Conservation (phyloP, 2,113 vertebrate species). For the Urocitellus parryii region DNA sequence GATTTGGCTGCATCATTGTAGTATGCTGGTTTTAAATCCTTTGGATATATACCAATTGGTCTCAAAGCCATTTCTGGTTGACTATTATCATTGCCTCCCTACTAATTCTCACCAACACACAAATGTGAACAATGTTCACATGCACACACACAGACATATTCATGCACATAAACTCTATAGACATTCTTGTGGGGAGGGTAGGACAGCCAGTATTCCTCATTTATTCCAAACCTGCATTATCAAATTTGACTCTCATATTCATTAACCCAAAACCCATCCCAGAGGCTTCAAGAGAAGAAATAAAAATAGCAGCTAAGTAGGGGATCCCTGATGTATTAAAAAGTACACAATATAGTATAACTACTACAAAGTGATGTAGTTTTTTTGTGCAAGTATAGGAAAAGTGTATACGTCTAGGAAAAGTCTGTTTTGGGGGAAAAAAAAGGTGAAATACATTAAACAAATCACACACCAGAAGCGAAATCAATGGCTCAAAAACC, state of each 20-base stretch:
- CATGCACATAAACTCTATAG: neutral
- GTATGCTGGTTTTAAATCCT: too few relatives aligned
- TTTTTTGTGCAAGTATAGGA: neutral
- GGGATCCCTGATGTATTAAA: neutral
- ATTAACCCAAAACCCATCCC: neutral
- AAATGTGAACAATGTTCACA: neutral
- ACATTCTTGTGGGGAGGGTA: neutral
- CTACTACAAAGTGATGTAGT: slow-evolving; percentile 4
- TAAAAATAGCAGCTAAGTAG: neutral
- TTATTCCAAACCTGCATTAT: neutral
- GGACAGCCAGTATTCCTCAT: neutral
- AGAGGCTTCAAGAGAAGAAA: neutral
- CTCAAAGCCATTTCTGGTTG: neutral
- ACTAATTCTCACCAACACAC: neutral
- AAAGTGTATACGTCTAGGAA: slow-evolving; percentile 12
- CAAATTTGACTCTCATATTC: neutral
- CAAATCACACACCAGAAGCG: slow-evolving; percentile 34
- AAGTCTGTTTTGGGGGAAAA: slow-evolving; percentile 37
- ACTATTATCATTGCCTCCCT: neutral
- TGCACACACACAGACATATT: neutral
- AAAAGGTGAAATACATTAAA: slow-evolving; percentile 29
- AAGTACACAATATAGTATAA: neutral
- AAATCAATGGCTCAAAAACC: slow-evolving; percentile 48
- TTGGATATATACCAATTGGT: neutral
- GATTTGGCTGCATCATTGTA: too few relatives aligned